These are phyloP conservation scores for Sphaerodactylus townsendi DNA, from an alignment of 2,113 vertebrate genomes.

Conservation along the genomic window DNA sequence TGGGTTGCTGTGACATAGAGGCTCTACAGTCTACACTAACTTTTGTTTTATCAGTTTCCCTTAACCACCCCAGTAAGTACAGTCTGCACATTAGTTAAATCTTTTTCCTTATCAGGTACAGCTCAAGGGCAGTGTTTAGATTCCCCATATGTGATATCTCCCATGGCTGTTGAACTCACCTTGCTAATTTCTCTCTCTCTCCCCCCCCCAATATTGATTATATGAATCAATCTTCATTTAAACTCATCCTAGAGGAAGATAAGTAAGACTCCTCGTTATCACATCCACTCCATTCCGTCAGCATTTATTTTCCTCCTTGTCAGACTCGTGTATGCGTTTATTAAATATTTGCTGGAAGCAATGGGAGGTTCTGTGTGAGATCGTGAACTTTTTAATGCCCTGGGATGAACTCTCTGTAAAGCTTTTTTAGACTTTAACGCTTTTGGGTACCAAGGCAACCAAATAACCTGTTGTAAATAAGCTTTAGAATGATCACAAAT, in stretches of 20 bases:
- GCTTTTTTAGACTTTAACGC: slow-evolving; percentile 17
- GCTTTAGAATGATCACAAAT: not conserved
- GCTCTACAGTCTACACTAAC: not conserved
- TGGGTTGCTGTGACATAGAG: not conserved
- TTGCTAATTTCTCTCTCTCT: not conserved
- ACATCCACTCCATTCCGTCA: slow-evolving; percentile 3
- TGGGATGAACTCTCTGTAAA: slow-evolving; percentile 10
- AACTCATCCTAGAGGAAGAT: not conserved
- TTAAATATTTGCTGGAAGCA: slow-evolving; percentile 8
- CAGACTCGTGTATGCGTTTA: slow-evolving; percentile 11
- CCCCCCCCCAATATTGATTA: not conserved
- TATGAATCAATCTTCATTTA: not conserved
- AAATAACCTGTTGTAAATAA: slow-evolving; percentile 10
- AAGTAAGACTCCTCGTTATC: not conserved
- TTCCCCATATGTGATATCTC: not conserved
- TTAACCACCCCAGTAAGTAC: not conserved
- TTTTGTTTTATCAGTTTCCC: not conserved
- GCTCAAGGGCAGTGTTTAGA: not conserved
- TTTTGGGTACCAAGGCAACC: slow-evolving; percentile 26
- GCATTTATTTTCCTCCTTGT: slow-evolving; percentile 10
- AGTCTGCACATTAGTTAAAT: not conserved
- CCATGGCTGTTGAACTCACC: not conserved
- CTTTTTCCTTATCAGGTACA: slow-evolving; percentile 24
- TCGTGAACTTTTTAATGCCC: slow-evolving; percentile 14
- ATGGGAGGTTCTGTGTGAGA: not conserved